Evolutionary conservation across 2,113 vertebrate species (phyloP).

Genomic region (Vireo altiloquus): DNA sequence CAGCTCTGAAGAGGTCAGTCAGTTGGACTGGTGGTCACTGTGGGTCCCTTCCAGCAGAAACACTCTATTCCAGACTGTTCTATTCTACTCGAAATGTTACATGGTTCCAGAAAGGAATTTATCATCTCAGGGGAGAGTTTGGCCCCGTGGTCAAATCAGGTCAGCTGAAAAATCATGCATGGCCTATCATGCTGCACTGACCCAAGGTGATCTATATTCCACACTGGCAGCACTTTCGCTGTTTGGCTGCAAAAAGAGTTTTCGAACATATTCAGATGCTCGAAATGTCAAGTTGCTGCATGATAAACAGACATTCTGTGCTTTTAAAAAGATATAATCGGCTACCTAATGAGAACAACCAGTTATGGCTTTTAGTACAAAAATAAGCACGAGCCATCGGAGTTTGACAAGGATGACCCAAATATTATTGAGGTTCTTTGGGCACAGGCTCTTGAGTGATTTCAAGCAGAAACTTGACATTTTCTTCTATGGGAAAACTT

Average conservation of each 20-base stretch:
- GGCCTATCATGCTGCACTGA: neutral
- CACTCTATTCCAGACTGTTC: neutral
- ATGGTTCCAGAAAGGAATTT: neutral
- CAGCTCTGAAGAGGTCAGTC: neutral
- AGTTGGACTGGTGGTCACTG: accelerated
- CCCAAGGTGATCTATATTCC: neutral
- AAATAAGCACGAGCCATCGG: neutral
- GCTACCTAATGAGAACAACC: neutral
- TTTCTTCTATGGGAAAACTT: neutral
- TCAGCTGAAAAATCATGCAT: neutral
- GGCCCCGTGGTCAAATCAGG: neutral
- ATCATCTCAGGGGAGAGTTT: neutral
- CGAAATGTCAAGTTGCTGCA: neutral
- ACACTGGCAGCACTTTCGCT: neutral
- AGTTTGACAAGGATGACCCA: neutral
- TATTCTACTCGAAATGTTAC: neutral
- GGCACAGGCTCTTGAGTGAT: neutral
- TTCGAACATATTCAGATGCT: neutral
- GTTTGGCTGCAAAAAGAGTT: neutral
- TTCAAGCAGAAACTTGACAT: neutral
- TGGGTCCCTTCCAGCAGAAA: neutral
- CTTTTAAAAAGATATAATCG: neutral
- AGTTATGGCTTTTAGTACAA: neutral
- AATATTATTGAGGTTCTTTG: neutral
- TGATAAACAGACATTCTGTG: neutral